phyloP scores from a whole-genome alignment of 2,888 invertebrate genomes.

The Enoplolaimus lenunculus region DNA sequence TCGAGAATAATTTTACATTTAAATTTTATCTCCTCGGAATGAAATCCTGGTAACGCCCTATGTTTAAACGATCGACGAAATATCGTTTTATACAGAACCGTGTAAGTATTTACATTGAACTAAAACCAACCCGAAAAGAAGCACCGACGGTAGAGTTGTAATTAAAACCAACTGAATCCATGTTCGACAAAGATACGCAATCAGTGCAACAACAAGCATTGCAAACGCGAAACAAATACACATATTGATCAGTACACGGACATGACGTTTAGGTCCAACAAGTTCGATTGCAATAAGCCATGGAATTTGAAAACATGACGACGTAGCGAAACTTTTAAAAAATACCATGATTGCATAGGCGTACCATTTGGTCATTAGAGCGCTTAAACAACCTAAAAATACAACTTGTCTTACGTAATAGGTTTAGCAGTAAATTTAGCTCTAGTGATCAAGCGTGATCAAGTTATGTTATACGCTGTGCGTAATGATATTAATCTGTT shows the following conservation, averaged over 20 bases:
- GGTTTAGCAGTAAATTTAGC: too few relatives aligned
- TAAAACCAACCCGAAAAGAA: too few relatives aligned
- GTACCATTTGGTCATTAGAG: background rate
- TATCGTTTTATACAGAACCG: too few relatives aligned
- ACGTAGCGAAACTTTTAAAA: conserved; percentile 2
- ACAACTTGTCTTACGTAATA: too few relatives aligned
- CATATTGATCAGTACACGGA: background rate
- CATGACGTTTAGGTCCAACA: conserved; percentile 12
- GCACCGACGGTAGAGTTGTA: background rate
- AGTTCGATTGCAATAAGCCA: conserved; percentile 7
- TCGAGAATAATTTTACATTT: too few relatives aligned
- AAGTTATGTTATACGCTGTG: too few relatives aligned
- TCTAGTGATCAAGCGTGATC: too few relatives aligned
- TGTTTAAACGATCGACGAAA: too few relatives aligned
- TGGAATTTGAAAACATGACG: conserved; percentile 9
- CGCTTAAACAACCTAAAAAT: background rate
- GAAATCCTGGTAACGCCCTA: too few relatives aligned
- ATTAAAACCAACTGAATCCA: conserved; percentile 9
- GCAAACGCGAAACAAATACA: background rate
- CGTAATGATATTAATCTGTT: too few relatives aligned
- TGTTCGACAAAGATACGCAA: background rate
- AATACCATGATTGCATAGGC: conserved; percentile 3
- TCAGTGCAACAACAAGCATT: background rate
- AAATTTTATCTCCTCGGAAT: too few relatives aligned
- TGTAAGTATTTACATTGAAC: too few relatives aligned